Conservation (phyloP, 2,888 invertebrate species). For the Chrysopilus asiliformis region DNA sequence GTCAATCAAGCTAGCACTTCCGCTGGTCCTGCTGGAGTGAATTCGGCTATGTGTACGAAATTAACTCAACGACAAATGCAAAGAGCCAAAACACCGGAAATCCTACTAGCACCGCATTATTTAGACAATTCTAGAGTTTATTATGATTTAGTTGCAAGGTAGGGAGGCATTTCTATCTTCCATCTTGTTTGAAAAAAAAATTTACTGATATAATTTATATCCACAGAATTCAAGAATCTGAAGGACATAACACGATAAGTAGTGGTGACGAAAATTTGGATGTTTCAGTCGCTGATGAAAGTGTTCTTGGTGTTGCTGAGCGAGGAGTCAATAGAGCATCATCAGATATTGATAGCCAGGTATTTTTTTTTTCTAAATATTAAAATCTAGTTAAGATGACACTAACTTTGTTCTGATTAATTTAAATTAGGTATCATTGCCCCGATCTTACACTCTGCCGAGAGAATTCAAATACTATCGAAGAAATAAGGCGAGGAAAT, state of each 20-base stretch:
- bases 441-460: conserved; percentile 72
- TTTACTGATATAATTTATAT: too few species aligned
- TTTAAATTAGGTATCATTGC: conserved; percentile 51
- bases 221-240: conserved; percentile 10
- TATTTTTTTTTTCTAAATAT: conserved; percentile 23
- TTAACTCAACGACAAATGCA: conserved; percentile 32
- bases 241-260: conserved; percentile 14
- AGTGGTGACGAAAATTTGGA: conserved; percentile 22
- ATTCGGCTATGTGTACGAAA: conserved; percentile 13
- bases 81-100: conserved; percentile 61
- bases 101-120: conserved; percentile 63
- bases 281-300: conserved; percentile 18
- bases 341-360: conserved; percentile 66
- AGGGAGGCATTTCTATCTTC: too few species aligned
- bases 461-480: conserved; percentile 74
- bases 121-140: conserved; percentile 37
- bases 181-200: too few species aligned
- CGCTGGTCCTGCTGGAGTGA: too few species aligned
- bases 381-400: not conserved
- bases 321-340: conserved; percentile 26
- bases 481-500: conserved; percentile 41
- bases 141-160: conserved; percentile 38
- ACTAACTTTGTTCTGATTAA: not conserved
- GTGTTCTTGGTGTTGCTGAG: conserved; percentile 17
- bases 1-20: conserved; percentile 9